Conservation (phyloP, 2,797 vertebrate genomes). For the Epinephelus awoara region DNA sequence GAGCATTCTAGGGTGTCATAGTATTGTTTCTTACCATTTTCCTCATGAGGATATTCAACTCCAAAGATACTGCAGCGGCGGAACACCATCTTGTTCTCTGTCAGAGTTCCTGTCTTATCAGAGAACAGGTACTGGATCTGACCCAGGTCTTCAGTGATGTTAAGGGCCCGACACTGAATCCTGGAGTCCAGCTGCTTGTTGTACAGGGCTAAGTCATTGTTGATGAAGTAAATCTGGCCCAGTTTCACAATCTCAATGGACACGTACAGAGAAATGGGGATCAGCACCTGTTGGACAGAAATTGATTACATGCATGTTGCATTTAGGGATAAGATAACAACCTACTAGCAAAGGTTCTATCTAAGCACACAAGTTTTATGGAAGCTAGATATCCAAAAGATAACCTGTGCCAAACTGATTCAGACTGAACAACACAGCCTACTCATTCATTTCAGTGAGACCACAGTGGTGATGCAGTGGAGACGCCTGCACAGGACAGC, state of each 20-base stretch:
- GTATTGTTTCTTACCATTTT: constrained; percentile 88
- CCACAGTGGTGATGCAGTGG: too few species aligned
- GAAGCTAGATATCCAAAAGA: too few species aligned
- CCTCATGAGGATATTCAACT: constrained; percentile 92
- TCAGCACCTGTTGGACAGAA: constrained; percentile 90
- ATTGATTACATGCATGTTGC: neutral
- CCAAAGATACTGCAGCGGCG: constrained; percentile 94
- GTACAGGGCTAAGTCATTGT: constrained; percentile 94
- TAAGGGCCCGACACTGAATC: constrained; percentile 93
- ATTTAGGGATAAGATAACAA: neutral
- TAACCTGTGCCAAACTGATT: too few species aligned
- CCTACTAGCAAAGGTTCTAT: neutral
- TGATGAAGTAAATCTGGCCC: constrained; percentile 95
- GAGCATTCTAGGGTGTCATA: neutral
- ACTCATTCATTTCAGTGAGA: too few species aligned
- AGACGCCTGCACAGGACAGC: too few species aligned
- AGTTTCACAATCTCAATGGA: constrained; percentile 98
- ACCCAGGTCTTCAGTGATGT: constrained; percentile 96
- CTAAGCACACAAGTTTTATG: neutral
- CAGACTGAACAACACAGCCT: too few species aligned
- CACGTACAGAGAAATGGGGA: constrained; percentile 96
- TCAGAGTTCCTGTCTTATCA: constrained; percentile 98
- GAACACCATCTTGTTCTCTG: constrained; percentile 99
- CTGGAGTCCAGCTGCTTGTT: constrained; percentile 88
- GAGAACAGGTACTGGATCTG: constrained; percentile 97